Base-by-base conservation (phyloP, 37 sponge, comb jelly and placozoan species). In the Hexactinellida sp. region DNA sequence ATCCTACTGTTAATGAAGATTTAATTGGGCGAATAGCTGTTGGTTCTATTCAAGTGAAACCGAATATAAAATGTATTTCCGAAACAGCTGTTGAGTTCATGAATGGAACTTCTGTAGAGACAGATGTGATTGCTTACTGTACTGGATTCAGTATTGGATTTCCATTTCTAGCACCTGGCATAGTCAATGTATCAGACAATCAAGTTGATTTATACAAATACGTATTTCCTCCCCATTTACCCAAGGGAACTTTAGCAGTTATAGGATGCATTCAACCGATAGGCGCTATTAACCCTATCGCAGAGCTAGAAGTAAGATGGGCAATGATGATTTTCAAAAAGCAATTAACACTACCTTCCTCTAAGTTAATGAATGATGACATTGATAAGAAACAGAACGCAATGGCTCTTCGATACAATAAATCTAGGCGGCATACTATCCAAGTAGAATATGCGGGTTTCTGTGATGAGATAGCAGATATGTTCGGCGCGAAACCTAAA, bases 191-290 rank as follows among this genome's bases (percentile, higher is more conserved):
- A 38, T 16, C 5, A 36, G 84, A 83, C 25, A 83, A 83, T 24
- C 24, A 83, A 37, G 39, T 38, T 83, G 84, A 83, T 37, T 36
- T 83, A 9, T 83, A 83, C 0, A 83, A 83, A 83, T 83, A 83
- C 19, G 84, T 83, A 23, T 83, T 83, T 83, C 84, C 84, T 25
- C 84, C 84, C 19, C 84, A 83, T 24, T 39, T 83, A 23, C n/a
- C n/a, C n/a, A 83, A 83, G 19, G 47, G 47, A 5, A 83, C 38
- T 25, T 23, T 83, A 13, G 84, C 84, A 24, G 28, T 83, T 7
- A 25, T 83, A 9, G 84, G 84, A 5, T 83, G 39, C 19, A 38
- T 83, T 5, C 84, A 83, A 39, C 36, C 84, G 5, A 19, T 13
- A 23, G 84, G 84, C 5, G 36, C 84, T 13, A 83, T 83, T 36